Conservation (phyloP, 2,888 invertebrate species). For the Labia minor region DNA sequence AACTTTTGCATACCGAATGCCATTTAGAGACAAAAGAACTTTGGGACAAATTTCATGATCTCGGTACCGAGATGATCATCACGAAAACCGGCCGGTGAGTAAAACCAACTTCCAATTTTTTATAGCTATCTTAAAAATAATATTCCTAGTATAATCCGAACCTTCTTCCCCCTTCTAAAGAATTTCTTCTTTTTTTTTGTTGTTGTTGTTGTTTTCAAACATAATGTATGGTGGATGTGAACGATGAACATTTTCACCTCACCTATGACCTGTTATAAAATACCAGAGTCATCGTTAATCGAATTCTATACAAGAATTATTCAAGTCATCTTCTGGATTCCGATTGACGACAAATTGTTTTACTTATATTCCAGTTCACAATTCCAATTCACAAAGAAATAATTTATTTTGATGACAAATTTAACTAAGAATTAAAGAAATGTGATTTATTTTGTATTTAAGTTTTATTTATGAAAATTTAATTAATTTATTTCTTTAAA, state of each 20-base stretch:
- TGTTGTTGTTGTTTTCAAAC: no score
- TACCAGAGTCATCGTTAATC: not conserved
- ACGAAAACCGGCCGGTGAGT: constrained; percentile 70
- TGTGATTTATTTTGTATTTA: no score
- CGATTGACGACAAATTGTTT: not conserved
- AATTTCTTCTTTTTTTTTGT: no score
- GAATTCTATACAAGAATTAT: not conserved
- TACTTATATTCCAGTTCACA: no score
- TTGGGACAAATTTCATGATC: constrained; percentile 68
- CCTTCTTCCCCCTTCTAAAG: no score
- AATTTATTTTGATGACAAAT: no score
- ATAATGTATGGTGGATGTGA: not conserved
- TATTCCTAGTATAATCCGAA: no score
- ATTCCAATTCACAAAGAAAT: no score
- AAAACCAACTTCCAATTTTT: constrained; percentile 20
- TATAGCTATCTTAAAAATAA: no score
- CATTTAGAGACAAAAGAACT: constrained; percentile 69
- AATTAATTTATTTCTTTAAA: no score
- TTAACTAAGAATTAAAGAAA: no score
- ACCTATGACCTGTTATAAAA: not conserved
- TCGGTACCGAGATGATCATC: constrained; percentile 77
- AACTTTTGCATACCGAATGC: constrained; percentile 53
- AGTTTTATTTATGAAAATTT: no score
- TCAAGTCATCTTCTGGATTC: constrained; percentile 4
- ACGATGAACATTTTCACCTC: not conserved